phyloP scores from a whole-genome alignment of 2,797 vertebrate genomes.

The Perodicticus potto region DNA sequence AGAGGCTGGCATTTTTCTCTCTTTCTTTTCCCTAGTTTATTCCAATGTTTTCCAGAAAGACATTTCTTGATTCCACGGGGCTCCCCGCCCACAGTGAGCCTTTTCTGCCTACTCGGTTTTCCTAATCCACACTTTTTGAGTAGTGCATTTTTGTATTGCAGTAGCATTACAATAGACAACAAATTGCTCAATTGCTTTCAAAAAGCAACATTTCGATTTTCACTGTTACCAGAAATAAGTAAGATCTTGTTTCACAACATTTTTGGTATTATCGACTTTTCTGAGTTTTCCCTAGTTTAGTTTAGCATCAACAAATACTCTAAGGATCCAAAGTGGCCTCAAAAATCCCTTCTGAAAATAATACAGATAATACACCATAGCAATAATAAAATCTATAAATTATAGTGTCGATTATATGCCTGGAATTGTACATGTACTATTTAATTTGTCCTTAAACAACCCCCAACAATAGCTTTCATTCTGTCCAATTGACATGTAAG shows the following conservation, averaged over 20 bases:
- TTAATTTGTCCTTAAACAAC: conserved; percentile 43
- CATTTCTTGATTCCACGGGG: background rate
- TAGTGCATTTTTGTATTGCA: background rate
- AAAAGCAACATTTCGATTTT: background rate
- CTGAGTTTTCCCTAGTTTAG: background rate
- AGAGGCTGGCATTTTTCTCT: background rate
- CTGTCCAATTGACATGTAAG: background rate
- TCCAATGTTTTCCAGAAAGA: conserved; percentile 13
- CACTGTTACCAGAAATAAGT: background rate
- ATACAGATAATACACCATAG: background rate
- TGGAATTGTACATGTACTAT: background rate
- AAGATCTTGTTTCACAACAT: background rate
- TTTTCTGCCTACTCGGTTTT: background rate
- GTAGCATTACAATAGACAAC: background rate
- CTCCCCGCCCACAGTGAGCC: background rate
- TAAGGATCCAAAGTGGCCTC: background rate
- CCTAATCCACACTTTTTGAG: conserved; percentile 3
- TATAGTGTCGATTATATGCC: background rate
- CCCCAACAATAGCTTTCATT: background rate
- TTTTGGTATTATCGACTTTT: background rate
- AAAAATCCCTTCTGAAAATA: conserved; percentile 44
- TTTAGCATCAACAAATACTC: background rate
- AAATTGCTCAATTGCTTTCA: background rate
- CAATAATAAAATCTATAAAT: background rate
- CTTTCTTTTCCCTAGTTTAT: conserved; percentile 19